Percentiles rank a stretch among this genome's conserved stretches.
Evolutionary conservation across 2,888 invertebrate species (phyloP).

Genomic region (Cataglyphis altisquamis): DNA sequence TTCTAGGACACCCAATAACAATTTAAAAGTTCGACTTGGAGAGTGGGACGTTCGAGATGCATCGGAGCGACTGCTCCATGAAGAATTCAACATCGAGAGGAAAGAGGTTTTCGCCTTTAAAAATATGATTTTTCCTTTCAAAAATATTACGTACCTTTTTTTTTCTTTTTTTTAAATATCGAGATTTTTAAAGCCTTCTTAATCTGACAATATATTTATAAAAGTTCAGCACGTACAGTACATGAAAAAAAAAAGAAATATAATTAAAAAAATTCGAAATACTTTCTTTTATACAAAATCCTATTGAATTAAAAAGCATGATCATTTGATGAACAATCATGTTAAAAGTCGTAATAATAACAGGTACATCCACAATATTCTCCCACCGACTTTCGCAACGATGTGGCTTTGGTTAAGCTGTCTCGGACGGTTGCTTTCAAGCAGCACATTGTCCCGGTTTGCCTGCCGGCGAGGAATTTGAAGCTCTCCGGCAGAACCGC

Average conservation of each 20-base stretch:
- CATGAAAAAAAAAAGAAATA: background rate
- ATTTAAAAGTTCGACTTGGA: conserved; percentile 95
- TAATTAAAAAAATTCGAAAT: background rate
- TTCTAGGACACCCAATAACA: conserved; percentile 94
- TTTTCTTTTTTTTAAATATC: background rate
- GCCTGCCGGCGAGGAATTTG: conserved; percentile 92
- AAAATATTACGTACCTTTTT: background rate
- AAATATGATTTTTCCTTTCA: background rate
- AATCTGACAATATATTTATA: background rate
- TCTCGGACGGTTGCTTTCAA: conserved; percentile 94
- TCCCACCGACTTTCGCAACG: conserved; percentile 96
- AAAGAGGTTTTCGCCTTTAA: conserved; percentile 90
- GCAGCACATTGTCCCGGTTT: conserved; percentile 97
- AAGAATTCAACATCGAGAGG: conserved; percentile 95
- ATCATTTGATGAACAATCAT: background rate
- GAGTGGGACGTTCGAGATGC: conserved; percentile 97
- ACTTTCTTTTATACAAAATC: background rate
- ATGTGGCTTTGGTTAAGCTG: conserved; percentile 93
- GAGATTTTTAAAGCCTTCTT: background rate
- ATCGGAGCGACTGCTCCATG: conserved; percentile 93
- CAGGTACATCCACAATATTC: conserved; percentile 95
- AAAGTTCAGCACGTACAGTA: background rate
- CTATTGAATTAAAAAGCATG: background rate
- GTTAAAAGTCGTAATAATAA: background rate
- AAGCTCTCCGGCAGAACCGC: conserved; percentile 95